Conservation (phyloP, 2,888 invertebrate species). For the Pterobdella sp. region DNA sequence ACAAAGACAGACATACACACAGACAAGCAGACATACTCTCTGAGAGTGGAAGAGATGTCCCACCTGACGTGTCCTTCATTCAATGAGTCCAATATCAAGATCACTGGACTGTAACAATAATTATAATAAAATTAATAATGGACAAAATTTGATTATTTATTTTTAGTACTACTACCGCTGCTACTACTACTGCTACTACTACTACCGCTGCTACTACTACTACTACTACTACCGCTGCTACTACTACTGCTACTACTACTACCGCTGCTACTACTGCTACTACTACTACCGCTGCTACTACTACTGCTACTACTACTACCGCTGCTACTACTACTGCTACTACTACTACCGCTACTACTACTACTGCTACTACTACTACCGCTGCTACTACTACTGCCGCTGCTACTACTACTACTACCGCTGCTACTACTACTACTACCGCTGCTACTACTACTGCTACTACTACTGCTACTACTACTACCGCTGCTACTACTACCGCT, state of each 20-base stretch:
- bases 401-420: background rate
- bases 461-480: slow-evolving; percentile 9
- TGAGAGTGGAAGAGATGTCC: slow-evolving; percentile 75
- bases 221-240: background rate
- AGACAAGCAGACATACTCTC: slow-evolving; percentile 57
- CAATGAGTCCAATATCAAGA: slow-evolving; percentile 88
- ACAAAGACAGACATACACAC: background rate
- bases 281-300: background rate
- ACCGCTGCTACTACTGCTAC: background rate
- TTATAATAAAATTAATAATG: background rate
- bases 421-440: background rate
- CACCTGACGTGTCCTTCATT: slow-evolving; percentile 65
- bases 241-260: background rate
- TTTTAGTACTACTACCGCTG: slow-evolving; percentile 5
- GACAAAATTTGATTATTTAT: no score
- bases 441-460: background rate
- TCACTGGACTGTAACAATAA: slow-evolving; percentile 68
- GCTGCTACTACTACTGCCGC: background rate
- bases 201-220: slow-evolving; percentile 1
- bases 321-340: background rate
- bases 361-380: background rate
- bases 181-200: slow-evolving; percentile 9
- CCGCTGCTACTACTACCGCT: no score
- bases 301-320: background rate
- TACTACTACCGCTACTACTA: background rate